A percentile compares a stretch with the other conserved stretches of the same genome.
These are phyloP conservation scores for Sminthurinus aureus DNA, from an alignment of 2,888 invertebrate genomes.

Conservation along the genomic window DNA sequence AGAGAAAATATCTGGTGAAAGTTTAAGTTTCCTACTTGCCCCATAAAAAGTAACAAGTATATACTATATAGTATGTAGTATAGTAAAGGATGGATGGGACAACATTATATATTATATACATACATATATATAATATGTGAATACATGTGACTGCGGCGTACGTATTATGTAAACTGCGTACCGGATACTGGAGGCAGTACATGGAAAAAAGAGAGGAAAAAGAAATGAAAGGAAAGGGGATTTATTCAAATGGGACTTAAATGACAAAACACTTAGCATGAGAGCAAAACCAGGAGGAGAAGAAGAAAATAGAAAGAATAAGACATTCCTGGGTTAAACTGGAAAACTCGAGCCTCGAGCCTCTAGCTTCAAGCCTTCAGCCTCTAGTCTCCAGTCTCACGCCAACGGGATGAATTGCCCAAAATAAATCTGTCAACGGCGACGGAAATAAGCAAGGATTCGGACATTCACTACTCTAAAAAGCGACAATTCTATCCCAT, in stretches of 20 bases:
- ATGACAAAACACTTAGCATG: conserved; percentile 18
- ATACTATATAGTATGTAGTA: no score
- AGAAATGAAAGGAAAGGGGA: not conserved
- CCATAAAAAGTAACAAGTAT: no score
- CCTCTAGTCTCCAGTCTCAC: not conserved
- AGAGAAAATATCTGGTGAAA: no score
- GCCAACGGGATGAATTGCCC: conserved; percentile 14
- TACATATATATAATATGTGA: no score
- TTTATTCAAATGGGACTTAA: conserved; percentile 9
- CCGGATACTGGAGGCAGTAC: no score
- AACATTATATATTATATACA: no score
- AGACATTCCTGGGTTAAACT: not conserved
- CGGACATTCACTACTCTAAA: not conserved
- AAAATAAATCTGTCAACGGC: conserved; percentile 10
- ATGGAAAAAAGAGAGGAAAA: not conserved
- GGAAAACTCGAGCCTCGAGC: not conserved
- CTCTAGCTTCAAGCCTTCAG: not conserved
- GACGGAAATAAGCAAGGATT: conserved; percentile 2
- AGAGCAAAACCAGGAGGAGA: not conserved
- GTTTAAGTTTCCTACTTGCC: no score
- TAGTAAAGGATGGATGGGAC: no score
- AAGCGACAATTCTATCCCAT: not conserved
- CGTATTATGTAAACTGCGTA: no score
- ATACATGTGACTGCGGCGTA: no score
- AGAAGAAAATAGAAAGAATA: no score